Conservation (phyloP, 2,113 vertebrate genomes). For the Heterotilapia buettikoferi region DNA sequence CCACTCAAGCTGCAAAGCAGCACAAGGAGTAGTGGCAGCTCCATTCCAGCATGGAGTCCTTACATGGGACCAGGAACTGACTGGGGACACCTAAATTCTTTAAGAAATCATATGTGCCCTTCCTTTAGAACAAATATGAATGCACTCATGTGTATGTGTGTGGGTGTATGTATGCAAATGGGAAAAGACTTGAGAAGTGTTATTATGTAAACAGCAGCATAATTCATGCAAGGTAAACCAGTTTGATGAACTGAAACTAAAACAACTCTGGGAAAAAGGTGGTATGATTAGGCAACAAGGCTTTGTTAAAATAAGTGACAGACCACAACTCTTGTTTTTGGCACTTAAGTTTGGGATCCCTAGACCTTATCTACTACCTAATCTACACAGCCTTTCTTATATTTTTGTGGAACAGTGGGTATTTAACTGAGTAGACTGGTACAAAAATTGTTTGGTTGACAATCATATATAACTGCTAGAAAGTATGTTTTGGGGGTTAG, state of each 20-base stretch:
- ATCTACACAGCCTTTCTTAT: background rate
- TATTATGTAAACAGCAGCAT: background rate
- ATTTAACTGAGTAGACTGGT: background rate
- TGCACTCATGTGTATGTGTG: background rate
- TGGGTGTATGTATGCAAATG: background rate
- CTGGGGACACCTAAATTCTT: background rate
- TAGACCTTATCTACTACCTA: background rate
- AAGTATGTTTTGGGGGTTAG: background rate
- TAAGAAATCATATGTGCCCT: background rate
- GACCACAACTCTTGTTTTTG: background rate
- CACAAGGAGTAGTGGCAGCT: background rate
- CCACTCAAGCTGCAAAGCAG: background rate
- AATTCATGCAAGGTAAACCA: background rate
- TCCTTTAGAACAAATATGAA: background rate
- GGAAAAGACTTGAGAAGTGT: background rate
- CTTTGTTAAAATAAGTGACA: background rate
- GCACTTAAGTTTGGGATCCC: background rate
- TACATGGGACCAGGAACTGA: background rate
- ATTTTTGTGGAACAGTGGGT: background rate
- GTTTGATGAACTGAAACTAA: background rate
- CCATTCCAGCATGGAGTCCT: background rate
- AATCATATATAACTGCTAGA: background rate
- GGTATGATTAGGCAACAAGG: background rate
- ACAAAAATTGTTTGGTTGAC: background rate
- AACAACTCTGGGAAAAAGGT: background rate